Base-by-base conservation (phyloP, 2,797 vertebrate genomes). In the Erethizon dorsatum region DNA sequence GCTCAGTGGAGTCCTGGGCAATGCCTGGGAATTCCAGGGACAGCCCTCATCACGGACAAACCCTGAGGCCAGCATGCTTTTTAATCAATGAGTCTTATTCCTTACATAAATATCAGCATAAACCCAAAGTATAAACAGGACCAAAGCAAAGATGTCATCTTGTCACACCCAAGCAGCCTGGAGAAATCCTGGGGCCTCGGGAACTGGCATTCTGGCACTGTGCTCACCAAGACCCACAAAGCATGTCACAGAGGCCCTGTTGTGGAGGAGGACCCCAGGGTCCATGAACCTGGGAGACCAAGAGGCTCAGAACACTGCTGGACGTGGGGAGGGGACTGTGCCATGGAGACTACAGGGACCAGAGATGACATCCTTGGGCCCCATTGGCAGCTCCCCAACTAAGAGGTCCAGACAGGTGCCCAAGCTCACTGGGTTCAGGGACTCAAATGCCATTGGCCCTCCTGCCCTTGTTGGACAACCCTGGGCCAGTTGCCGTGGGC, bases 371-470 rank as follows among this genome's bases (percentile, higher is more conserved):
- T 47, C 50, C 20, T 1, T 4, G 33, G 12, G 10, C 20, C 15
- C 31, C 18, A 0, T 4, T 45, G 3, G 84, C 50, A 73, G 61
- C 31, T 4, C 20, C 50, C 26, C 18, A 15, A 59, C 18, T 11
- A 61, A 12, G 1, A 0, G 0, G 10, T 28, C 71, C n/a, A 10
- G 33, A 28, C 14, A 31, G n/a, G 33, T 0, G 1, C 24, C 59
- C 28, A 2, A 3, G 28, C 13, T 9, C 3, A 0, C 3, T 0
- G 28, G 8, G 52, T 54, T 83, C 45, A 4, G 1, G 57, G 61
- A 45, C 45, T 12, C 31, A 1, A 17, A 11, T 0, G 1, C 45
- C 5, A 1, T 4, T 28, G 0, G 1, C 1, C n/a, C 41, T 47
- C 52, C 56, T 6, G 0, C 37, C 63, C 67, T 2, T 0, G 20